Evolutionary conservation across 2,797 vertebrate genomes (phyloP), one percentile per base, ranked within the genome.

Genomic region (Eidolon dupreanum): DNA sequence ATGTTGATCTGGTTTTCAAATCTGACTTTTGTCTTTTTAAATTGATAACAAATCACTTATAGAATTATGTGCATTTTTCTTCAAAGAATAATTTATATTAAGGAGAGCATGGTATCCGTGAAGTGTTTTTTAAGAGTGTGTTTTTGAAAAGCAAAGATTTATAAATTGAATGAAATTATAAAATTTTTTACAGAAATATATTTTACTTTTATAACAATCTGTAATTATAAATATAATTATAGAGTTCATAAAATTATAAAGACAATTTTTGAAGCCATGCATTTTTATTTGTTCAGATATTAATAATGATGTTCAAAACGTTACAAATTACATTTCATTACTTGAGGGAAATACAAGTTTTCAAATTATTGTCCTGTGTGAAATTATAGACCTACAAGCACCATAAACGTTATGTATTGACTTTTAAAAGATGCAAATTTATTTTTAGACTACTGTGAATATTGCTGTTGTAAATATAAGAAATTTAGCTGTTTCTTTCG

Each of bases 231-330:
- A 49, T 17, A 49, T 49, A 49, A 49, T 49, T 49, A 49, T 49
- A 49, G 16, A 49, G 15, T 49, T 49, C 15, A 49, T 49, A 49
- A 16, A 1, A 73, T 51, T 59, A 94, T 68, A 68, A 71, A 75
- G 84, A 57, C 6, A 82, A n/a, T 24, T 2, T 91, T 87, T 36
- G 43, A 93, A 87, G 12, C 15, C n/a, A 59, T n/a, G 12, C 65
- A 24, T 88, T 68, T 92, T 77, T 63, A 82, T 85, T 90, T 88
- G 26, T 70, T 81, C 59, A 88, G 73, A 75, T 86, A 46, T 31
- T 93, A 55, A 89, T 83, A 85, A 89, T 61, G 3, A 63, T 89
- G 8, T 71, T 33, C 7, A 70, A 94, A 88, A 75, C 8, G 13
- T 53, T 89, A 41, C 16, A 85, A 68, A 89, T 95, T 65, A 22